Evolutionary conservation across 2,888 invertebrate species (phyloP).

Genomic region (Euclidia mi): DNA sequence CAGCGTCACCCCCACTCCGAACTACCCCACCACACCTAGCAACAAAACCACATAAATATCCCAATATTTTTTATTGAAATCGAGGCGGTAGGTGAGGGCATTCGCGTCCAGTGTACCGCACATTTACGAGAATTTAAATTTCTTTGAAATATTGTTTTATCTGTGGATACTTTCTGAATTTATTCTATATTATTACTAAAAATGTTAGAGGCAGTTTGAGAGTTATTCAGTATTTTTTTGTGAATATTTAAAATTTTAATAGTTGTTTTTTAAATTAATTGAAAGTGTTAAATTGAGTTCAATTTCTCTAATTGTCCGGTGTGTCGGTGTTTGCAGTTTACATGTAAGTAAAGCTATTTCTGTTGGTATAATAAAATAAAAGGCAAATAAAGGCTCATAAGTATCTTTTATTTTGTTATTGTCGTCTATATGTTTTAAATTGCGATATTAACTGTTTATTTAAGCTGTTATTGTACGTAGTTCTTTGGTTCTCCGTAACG

Average conservation of each 20-base stretch:
- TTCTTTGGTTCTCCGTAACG: too few species aligned
- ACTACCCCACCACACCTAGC: constrained; percentile 55
- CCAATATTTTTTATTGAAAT: constrained; percentile 16
- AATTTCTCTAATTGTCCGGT: not conserved
- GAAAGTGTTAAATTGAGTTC: constrained; percentile 7
- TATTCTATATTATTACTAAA: not conserved
- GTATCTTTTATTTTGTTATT: too few species aligned
- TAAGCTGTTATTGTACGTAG: too few species aligned
- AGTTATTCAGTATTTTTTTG: too few species aligned
- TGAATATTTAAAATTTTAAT: not conserved
- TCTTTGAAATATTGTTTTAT: not conserved
- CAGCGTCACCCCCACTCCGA: constrained; percentile 55
- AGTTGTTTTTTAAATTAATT: constrained; percentile 1
- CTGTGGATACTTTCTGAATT: not conserved
- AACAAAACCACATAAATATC: constrained; percentile 43
- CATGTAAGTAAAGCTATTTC: constrained; percentile 23
- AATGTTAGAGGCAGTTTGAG: too few species aligned
- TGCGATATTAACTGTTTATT: too few species aligned
- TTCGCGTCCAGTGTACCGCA: constrained; percentile 6
- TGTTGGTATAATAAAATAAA: too few species aligned
- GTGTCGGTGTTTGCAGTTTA: constrained; percentile 5
- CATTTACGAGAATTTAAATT: constrained; percentile 12
- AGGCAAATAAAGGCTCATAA: too few species aligned
- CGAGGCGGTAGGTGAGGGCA: constrained; percentile 2
- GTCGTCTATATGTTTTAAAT: too few species aligned